Evolutionary conservation across 2,797 vertebrate species (phyloP).

Genomic region (Spondyliosoma cantharus): DNA sequence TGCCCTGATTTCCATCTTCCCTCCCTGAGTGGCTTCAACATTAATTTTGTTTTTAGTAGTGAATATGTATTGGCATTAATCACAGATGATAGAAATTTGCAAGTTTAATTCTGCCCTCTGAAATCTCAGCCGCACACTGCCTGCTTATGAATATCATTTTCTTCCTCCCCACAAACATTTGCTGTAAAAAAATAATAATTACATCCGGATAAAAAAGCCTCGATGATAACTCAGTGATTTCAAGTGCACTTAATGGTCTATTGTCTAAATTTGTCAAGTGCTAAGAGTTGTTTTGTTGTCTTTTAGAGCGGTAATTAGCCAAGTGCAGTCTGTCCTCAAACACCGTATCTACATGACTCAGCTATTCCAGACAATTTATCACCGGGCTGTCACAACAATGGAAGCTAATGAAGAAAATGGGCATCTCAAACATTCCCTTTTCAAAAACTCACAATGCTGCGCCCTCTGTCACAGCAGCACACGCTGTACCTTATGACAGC

Average conservation of each 20-base stretch:
- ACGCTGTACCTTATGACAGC: conserved; percentile 27
- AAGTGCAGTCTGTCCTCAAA: conserved; percentile 70
- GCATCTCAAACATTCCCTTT: conserved; percentile 43
- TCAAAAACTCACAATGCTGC: conserved; percentile 33
- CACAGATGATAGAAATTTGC: conserved; percentile 72
- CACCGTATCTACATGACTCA: conserved; percentile 60
- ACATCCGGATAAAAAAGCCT: conserved; percentile 58
- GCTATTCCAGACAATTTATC: conserved; percentile 72
- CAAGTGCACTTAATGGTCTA: conserved; percentile 71
- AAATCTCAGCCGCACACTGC: conserved; percentile 66
- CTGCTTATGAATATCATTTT: conserved; percentile 49
- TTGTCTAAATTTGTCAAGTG: conserved; percentile 77
- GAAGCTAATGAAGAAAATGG: conserved; percentile 63
- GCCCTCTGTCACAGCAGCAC: conserved; percentile 13
- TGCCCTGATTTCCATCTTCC: conserved; percentile 71
- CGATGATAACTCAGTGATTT: conserved; percentile 71
- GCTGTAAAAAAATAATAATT: conserved; percentile 64
- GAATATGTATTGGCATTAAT: conserved; percentile 75
- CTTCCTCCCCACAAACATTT: conserved; percentile 40
- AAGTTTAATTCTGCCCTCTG: conserved; percentile 74
- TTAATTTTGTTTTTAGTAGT: conserved; percentile 66
- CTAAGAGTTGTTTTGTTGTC: conserved; percentile 71
- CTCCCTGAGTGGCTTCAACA: conserved; percentile 58
- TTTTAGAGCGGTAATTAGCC: conserved; percentile 73
- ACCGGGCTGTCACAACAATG: conserved; percentile 69